Base-by-base conservation (phyloP, 1,140 invertebrate species). In the Cephus cinctus region DNA sequence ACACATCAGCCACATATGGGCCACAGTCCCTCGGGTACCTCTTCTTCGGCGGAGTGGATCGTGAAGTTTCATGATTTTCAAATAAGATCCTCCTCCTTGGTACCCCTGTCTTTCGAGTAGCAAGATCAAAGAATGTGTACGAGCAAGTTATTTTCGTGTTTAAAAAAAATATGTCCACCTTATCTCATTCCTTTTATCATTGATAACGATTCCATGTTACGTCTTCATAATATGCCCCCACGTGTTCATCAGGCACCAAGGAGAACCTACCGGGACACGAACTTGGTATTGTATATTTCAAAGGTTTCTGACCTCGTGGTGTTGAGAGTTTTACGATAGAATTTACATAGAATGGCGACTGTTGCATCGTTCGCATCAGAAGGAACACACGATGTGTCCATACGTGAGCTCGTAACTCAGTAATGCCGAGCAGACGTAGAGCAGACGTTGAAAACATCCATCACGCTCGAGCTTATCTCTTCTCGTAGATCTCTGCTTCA, bases 371-470 rank as follows among this genome's bases (percentile, higher is more conserved):
- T n/a, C n/a, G n/a, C n/a, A n/a, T n/a, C n/a, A n/a, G n/a, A n/a
- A n/a, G 52, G 44, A 54, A 47, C 45, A 50, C n/a, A 56, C 52
- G 45, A 50, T 38, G 55, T 56, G 54, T 55, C 47, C 52, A 54
- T 51, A 57, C 57, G 49, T 46, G 50, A 55, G 52, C 65, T 65
- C 64, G 62, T 62, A 67, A 65, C 59, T 62, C 65, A 63, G 70
- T 75, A 75, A 75, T 75, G 68, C 71, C 60, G 67, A 66, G 69
- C 68, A 75, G 73, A 73, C 72, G 64, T 65, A 65, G 59, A 69
- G 66, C 69, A 73, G 68, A 77, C 75, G 73, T 64, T 73, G 73
- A 75, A 77, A 77, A 71, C 74, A 77, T 77, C 73, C 73, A 76
- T 77, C 75, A 77, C 71, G 59, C 61, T 65, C 59, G 62, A 53